These are phyloP conservation scores for Idaea aversata DNA, from an alignment of 2,888 invertebrate genomes.

Conservation along the genomic window DNA sequence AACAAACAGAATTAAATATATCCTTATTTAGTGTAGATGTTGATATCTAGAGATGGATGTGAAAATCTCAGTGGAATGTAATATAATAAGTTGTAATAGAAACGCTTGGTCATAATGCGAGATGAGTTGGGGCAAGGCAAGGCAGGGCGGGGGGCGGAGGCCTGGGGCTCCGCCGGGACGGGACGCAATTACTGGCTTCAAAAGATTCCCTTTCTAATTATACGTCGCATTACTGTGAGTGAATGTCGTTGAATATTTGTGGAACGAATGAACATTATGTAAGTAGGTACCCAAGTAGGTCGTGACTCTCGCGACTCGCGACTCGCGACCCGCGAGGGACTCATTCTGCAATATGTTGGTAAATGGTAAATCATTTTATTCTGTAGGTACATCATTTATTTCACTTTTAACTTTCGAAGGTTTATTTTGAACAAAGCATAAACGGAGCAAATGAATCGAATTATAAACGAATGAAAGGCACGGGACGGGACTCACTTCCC, in stretches of 20 bases:
- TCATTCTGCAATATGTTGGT: background rate
- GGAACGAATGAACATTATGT: background rate
- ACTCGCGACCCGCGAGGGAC: too few relatives aligned
- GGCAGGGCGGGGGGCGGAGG: background rate
- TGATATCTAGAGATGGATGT: background rate
- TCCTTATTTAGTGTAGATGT: too few relatives aligned
- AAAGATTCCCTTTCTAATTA: slow-evolving; percentile 4
- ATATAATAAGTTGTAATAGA: background rate
- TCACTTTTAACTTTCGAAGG: too few relatives aligned
- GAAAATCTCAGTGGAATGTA: background rate
- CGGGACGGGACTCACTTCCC: too few relatives aligned
- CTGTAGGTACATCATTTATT: too few relatives aligned
- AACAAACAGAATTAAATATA: too few relatives aligned
- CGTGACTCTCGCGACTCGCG: too few relatives aligned
- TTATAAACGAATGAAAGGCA: too few relatives aligned
- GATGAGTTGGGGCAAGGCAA: background rate
- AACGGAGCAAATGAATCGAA: too few relatives aligned
- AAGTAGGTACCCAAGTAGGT: background rate
- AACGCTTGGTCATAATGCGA: background rate
- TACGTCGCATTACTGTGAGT: background rate
- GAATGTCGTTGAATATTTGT: slow-evolving; percentile 1
- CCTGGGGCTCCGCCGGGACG: background rate
- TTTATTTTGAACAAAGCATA: too few relatives aligned
- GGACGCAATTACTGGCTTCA: background rate
- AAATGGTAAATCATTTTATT: too few relatives aligned